Conservation (phyloP, 1,140 invertebrate genomes). For the Solenopsis fugax region DNA sequence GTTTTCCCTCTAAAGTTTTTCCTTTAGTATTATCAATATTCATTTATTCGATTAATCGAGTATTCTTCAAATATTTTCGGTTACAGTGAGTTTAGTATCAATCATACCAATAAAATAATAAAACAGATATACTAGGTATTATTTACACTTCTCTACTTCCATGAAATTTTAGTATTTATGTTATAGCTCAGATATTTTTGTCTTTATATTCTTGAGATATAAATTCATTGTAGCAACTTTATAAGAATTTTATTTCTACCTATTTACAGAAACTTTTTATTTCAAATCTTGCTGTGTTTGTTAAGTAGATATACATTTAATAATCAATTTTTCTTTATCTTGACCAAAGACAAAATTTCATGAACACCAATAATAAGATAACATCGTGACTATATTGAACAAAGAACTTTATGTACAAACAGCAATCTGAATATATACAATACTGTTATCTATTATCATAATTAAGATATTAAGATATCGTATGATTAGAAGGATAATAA, state of each 20-base stretch:
- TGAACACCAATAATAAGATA: constrained; percentile 50
- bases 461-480: constrained; percentile 40
- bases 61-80: not conserved
- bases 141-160: not conserved
- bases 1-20: no score
- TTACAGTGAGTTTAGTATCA: not conserved
- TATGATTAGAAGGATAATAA: constrained; percentile 15
- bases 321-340: constrained; percentile 53
- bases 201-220: constrained; percentile 10
- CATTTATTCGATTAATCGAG: not conserved
- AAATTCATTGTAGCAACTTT: not conserved
- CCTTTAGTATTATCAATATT: not conserved
- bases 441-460: constrained; percentile 15
- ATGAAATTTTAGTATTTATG: not conserved
- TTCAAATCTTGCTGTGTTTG: not conserved
- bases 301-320: not conserved
- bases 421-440: constrained; percentile 3
- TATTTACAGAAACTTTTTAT: constrained; percentile 22
- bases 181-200: not conserved
- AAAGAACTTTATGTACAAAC: constrained; percentile 8
- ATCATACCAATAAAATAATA: not conserved
- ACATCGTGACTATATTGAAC: constrained; percentile 11
- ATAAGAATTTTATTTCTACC: constrained; percentile 17
- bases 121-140: not conserved
- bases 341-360: constrained; percentile 38